A percentile compares a stretch with the other conserved stretches of the same genome.
Conservation (phyloP, 2,113 vertebrate genomes). For the Merops nubicus region DNA sequence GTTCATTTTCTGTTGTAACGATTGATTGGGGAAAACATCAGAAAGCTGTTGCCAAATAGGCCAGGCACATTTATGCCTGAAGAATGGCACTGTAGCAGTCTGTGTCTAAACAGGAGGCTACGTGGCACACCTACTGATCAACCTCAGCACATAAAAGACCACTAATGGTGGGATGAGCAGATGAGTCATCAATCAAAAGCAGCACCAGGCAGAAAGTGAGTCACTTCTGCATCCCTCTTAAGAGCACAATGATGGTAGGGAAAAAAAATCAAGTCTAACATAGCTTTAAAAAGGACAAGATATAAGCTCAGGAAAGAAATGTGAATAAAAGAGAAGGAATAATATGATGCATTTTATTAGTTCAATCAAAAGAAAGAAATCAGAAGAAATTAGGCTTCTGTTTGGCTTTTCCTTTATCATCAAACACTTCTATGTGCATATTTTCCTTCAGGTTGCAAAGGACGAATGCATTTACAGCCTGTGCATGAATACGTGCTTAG, state of each 20-base stretch:
- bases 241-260: fast-evolving
- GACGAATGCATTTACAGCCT: background rate
- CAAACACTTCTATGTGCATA: background rate
- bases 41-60: background rate
- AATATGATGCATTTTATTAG: background rate
- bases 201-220: background rate
- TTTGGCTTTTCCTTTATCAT: background rate
- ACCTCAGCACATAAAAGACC: background rate
- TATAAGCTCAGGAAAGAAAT: background rate
- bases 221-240: background rate
- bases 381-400: background rate
- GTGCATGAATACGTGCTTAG: background rate
- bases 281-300: background rate
- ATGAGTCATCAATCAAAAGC: background rate
- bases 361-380: background rate
- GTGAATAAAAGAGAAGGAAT: background rate
- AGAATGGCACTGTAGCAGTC: background rate
- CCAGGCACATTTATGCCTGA: background rate
- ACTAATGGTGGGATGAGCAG: background rate
- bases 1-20: background rate
- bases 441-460: background rate
- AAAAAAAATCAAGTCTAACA: background rate
- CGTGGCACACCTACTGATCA: background rate
- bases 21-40: background rate
- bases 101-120: background rate